Base-by-base conservation (phyloP, 2,797 vertebrate species). In the Danio kyathit region DNA sequence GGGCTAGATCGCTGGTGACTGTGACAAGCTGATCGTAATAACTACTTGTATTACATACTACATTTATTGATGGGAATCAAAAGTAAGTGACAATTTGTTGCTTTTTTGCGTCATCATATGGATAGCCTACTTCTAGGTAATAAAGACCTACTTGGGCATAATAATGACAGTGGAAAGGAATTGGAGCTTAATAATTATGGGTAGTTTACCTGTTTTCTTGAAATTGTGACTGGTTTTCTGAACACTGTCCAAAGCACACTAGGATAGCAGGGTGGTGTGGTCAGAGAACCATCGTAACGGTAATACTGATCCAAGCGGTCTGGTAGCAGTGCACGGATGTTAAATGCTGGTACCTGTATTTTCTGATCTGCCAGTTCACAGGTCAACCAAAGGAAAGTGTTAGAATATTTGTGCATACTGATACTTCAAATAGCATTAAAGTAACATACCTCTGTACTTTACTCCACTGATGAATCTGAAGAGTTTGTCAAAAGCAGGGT, bases 231-330 rank as follows among this genome's bases (percentile, higher is more conserved):
- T 0, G 93, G 91, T 43, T 95, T 95, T 83, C 93, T 92, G 90
- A 99, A 99, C 29, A 99, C 89, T 0, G 97, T 99, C 98, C 98
- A 99, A 83, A 98, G 92, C 69, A 99, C 97, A 0, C 95, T 97
- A 0, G 97, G 96, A 86, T 95, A 95, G 89, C 98, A 99, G 0
- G 98, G 98, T 11, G 97, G 98, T 1, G 97, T 98, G 0, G 97
- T 99, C 89, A 99, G 91, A 21, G 97, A 99, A 4, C 98, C 98
- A 12, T 95, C 92, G 0, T 99, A 99, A 74, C 95, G 96, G 76
- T 96, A 99, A 84, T 95, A 99, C 80, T 98, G 96, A 11, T 96
- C 92, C 82, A 97, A 86, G 40, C 83, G 93, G 8, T 86, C 61
- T 1, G 98, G 98, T 79, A 99, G 92, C 84, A 99, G 93, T 0